These are phyloP conservation scores for Xiphydria camelus DNA, from an alignment of 2,888 invertebrate species.

Conservation along the genomic window DNA sequence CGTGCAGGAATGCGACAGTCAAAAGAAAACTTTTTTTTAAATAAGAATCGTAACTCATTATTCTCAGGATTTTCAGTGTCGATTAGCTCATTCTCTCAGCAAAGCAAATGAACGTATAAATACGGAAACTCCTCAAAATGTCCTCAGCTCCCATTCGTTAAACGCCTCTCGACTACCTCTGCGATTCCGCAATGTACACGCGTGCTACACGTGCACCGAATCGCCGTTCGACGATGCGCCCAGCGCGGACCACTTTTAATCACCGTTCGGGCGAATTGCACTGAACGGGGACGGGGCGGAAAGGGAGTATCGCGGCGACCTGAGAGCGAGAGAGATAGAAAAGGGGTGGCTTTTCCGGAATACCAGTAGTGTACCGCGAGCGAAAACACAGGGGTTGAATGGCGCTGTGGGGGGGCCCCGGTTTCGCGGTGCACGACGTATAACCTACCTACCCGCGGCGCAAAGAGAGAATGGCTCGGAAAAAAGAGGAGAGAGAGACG, in stretches of 20 bases:
- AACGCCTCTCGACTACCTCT: too few relatives aligned
- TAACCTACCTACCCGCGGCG: slow-evolving; percentile 16
- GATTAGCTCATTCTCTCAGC: too few relatives aligned
- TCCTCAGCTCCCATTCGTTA: too few relatives aligned
- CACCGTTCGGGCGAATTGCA: slow-evolving; percentile 40
- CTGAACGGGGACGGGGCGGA: slow-evolving; percentile 30
- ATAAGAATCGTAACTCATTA: too few relatives aligned
- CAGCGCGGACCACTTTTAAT: slow-evolving; percentile 41
- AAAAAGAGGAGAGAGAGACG: slow-evolving; percentile 7
- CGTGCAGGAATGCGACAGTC: too few relatives aligned
- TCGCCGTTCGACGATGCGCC: too few relatives aligned
- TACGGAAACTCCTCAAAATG: too few relatives aligned
- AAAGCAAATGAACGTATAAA: too few relatives aligned
- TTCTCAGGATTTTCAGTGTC: too few relatives aligned
- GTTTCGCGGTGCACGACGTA: slow-evolving; percentile 13
- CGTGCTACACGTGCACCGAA: too few relatives aligned
- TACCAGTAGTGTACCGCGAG: slow-evolving; percentile 8
- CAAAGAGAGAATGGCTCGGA: slow-evolving; percentile 15
- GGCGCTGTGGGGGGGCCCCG: slow-evolving; percentile 25
- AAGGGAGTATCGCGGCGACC: not conserved
- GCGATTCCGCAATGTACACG: too few relatives aligned
- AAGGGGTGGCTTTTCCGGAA: slow-evolving; percentile 6
- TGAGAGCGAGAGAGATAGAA: slow-evolving; percentile 6
- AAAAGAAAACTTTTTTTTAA: too few relatives aligned
- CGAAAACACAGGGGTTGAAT: slow-evolving; percentile 44